phyloP scores from a whole-genome alignment of 2,797 vertebrate genomes.

The Artibeus jamaicensis region DNA sequence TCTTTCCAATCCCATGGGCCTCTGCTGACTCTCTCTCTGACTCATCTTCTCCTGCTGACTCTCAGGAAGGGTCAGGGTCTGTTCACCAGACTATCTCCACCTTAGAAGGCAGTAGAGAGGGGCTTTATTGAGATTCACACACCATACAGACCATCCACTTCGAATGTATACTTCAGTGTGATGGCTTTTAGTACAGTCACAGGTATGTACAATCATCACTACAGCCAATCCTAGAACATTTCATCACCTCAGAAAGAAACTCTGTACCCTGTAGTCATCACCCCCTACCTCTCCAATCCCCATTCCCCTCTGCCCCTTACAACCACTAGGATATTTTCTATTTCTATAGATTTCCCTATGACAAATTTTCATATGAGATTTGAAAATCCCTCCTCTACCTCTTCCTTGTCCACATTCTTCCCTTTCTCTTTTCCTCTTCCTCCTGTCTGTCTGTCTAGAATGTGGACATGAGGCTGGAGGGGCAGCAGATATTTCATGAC shows the following conservation, averaged over 20 bases:
- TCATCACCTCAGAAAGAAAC: neutral
- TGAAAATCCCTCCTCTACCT: neutral
- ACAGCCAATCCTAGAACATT: neutral
- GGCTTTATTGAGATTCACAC: neutral
- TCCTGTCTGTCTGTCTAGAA: neutral
- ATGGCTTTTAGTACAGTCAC: neutral
- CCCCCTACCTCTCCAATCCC: neutral
- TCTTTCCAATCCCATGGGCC: neutral
- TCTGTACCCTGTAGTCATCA: neutral
- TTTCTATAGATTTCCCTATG: neutral
- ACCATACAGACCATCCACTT: no score
- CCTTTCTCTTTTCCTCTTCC: neutral
- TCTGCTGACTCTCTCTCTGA: no score
- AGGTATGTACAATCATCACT: neutral
- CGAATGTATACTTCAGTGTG: neutral
- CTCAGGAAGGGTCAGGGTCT: neutral
- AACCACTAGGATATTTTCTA: neutral
- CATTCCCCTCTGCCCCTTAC: neutral
- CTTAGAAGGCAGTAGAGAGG: neutral
- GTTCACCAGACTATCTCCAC: neutral
- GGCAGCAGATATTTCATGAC: neutral
- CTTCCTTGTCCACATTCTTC: neutral
- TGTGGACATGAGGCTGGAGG: neutral
- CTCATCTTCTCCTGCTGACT: neutral
- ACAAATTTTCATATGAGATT: neutral